These are phyloP conservation scores for Polypedilum pembai DNA, from an alignment of 1,140 invertebrate species.

Conservation along the genomic window DNA sequence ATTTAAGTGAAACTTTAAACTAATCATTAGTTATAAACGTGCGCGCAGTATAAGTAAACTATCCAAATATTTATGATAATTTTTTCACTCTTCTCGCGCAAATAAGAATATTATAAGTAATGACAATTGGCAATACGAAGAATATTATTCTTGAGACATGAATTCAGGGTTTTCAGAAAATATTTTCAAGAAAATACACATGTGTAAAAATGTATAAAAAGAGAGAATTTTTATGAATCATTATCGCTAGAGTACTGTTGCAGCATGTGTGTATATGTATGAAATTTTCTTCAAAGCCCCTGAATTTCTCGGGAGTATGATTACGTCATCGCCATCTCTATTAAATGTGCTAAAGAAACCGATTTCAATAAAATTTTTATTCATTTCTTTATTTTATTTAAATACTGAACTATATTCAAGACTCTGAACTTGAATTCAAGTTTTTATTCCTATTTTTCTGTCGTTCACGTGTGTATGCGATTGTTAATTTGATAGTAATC, in stretches of 20 bases:
- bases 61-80: constrained; percentile 19
- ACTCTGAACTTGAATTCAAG: background rate
- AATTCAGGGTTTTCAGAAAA: too few relatives aligned
- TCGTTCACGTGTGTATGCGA: too few relatives aligned
- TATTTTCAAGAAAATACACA: background rate
- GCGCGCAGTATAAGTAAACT: background rate
- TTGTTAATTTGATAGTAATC: too few relatives aligned
- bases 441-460: too few relatives aligned
- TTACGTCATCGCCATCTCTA: background rate
- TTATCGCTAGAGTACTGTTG: background rate
- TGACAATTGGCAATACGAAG: too few relatives aligned
- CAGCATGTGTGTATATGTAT: background rate
- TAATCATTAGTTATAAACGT: constrained; percentile 3
- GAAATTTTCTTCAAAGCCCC: background rate
- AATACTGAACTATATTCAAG: background rate
- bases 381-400: too few relatives aligned
- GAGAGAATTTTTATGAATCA: background rate
- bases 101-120: background rate
- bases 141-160: too few relatives aligned
- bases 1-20: background rate
- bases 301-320: background rate
- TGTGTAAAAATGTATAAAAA: too few relatives aligned
- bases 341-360: background rate
- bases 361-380: background rate
- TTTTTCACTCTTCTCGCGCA: background rate